phyloP scores from a whole-genome alignment of 2,888 invertebrate species.

The Hirtodrosophila confusa region DNA sequence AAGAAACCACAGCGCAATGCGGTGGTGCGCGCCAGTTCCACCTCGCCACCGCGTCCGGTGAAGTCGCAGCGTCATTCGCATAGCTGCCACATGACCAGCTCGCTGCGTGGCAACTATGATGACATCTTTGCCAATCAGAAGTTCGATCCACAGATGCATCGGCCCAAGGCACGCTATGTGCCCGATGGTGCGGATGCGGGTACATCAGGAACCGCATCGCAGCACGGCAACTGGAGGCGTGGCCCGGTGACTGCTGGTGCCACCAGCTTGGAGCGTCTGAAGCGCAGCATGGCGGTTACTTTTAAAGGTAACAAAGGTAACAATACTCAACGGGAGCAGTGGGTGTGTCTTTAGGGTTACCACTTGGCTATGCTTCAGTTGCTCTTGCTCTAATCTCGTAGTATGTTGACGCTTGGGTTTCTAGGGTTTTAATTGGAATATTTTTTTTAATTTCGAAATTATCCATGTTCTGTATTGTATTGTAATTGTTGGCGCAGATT shows the following conservation, averaged over 20 bases:
- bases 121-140: conserved; percentile 87
- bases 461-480: conserved; percentile 27
- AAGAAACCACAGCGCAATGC: conserved; percentile 60
- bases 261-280: conserved; percentile 57
- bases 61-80: conserved; percentile 66
- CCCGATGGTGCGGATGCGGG: conserved; percentile 85
- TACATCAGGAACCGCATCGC: conserved; percentile 86
- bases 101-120: conserved; percentile 68
- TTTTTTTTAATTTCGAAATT: conserved; percentile 37
- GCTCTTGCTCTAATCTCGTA: conserved; percentile 18
- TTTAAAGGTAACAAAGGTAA: conserved; percentile 78
- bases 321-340: conserved; percentile 36
- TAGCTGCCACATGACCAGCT: too few species aligned
- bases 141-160: conserved; percentile 90
- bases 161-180: conserved; percentile 91
- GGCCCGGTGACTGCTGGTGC: conserved; percentile 85
- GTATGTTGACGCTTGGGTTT: conserved; percentile 15
- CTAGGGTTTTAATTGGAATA: conserved; percentile 46
- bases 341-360: conserved; percentile 24
- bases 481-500: conserved; percentile 72
- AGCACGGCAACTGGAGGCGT: conserved; percentile 25
- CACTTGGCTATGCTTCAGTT: conserved; percentile 28
- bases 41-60: conserved; percentile 85
- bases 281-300: conserved; percentile 79
- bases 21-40: conserved; percentile 85